A percentile compares a stretch with the other conserved stretches of the same genome.
phyloP scores from a whole-genome alignment of 2,888 invertebrate species.

The Thymelicus sylvestris region DNA sequence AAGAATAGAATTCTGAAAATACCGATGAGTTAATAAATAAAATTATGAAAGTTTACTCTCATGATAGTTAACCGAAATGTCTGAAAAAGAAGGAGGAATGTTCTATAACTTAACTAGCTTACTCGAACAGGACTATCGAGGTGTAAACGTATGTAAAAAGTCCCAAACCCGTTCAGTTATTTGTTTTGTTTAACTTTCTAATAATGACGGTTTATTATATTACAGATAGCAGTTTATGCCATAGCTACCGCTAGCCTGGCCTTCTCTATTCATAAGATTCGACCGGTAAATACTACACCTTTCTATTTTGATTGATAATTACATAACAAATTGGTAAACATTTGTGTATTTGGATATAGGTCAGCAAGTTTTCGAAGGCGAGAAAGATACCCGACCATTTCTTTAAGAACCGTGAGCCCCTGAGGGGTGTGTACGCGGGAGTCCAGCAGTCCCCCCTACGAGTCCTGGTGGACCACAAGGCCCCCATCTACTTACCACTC shows the following conservation, averaged over 20 bases:
- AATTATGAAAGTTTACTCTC: slow-evolving; percentile 60
- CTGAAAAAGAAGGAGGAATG: slow-evolving; percentile 62
- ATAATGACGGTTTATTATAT: slow-evolving; percentile 46
- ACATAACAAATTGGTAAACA: slow-evolving; percentile 58
- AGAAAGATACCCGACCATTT: slow-evolving; percentile 85
- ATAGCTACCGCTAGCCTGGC: slow-evolving; percentile 83
- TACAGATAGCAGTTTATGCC: slow-evolving; percentile 85
- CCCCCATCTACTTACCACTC: slow-evolving; percentile 81
- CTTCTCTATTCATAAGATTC: slow-evolving; percentile 83
- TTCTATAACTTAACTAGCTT: slow-evolving; percentile 64
- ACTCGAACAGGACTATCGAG: slow-evolving; percentile 76
- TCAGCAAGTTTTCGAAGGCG: slow-evolving; percentile 86
- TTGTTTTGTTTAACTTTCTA: slow-evolving; percentile 39
- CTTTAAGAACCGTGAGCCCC: slow-evolving; percentile 75
- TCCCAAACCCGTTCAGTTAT: slow-evolving; percentile 5
- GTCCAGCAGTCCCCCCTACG: slow-evolving; percentile 81
- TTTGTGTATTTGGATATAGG: slow-evolving; percentile 57
- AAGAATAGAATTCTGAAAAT: slow-evolving; percentile 63
- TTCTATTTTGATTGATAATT: slow-evolving; percentile 51
- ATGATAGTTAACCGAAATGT: slow-evolving; percentile 57
- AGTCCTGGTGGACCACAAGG: slow-evolving; percentile 83
- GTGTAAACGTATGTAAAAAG: slow-evolving; percentile 70
- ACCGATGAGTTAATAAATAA: slow-evolving; percentile 65
- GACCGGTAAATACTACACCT: slow-evolving; percentile 79
- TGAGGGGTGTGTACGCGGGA: slow-evolving; percentile 78